A percentile compares a stretch with the other conserved stretches of the same genome.
phyloP scores from a whole-genome alignment of 2,888 invertebrate genomes.

The Pollenia amentaria region DNA sequence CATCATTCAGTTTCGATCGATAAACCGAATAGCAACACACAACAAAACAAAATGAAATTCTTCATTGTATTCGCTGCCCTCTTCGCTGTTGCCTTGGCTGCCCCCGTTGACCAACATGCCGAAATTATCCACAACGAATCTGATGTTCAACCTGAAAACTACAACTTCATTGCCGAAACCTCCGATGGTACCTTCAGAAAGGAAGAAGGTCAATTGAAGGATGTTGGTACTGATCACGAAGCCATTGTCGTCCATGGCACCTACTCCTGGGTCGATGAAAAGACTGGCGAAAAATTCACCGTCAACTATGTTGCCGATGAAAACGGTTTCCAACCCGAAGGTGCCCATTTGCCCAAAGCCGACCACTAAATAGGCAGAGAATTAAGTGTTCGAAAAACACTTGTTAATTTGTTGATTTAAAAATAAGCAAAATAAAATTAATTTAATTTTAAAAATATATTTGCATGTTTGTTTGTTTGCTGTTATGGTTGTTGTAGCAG shows the following conservation, averaged over 20 bases:
- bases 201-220: conserved; percentile 85
- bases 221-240: conserved; percentile 85
- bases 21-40: conserved; percentile 47
- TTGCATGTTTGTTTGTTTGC: no score
- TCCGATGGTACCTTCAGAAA: conserved; percentile 85
- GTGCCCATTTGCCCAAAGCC: conserved; percentile 83
- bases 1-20: conserved; percentile 53
- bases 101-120: conserved; percentile 79
- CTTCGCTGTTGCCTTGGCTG: conserved; percentile 78
- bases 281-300: conserved; percentile 86
- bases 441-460: no score
- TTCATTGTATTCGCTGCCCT: conserved; percentile 77
- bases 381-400: neutral
- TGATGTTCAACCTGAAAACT: conserved; percentile 80
- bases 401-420: conserved; percentile 27
- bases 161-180: conserved; percentile 78
- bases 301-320: conserved; percentile 84
- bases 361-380: neutral
- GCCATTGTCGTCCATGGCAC: conserved; percentile 85
- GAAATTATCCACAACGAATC: conserved; percentile 86
- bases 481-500: no score
- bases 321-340: conserved; percentile 84
- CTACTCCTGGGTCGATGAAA: conserved; percentile 85
- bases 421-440: no score
- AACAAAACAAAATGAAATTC: conserved; percentile 73